Evolutionary conservation across 2,888 invertebrate genomes (phyloP).

Genomic region (Thecophora atra): DNA sequence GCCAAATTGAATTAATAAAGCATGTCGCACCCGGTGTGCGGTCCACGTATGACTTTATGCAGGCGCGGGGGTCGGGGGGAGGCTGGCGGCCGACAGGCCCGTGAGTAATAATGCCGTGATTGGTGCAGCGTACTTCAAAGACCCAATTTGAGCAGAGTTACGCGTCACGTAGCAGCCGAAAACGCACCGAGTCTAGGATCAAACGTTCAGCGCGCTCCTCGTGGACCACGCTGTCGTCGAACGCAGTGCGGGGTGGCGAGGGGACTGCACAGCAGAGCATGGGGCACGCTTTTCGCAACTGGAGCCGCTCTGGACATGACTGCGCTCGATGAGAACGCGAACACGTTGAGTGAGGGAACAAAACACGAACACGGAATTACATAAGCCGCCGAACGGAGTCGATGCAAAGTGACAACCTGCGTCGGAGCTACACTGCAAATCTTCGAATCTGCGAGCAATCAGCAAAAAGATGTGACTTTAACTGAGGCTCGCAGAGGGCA

Average conservation of each 20-base stretch:
- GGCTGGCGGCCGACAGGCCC: neutral
- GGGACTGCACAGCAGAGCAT: neutral
- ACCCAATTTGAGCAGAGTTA: neutral
- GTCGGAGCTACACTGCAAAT: neutral
- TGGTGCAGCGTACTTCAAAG: slow-evolving; percentile 2
- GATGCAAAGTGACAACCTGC: slow-evolving; percentile 33
- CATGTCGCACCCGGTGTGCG: slow-evolving; percentile 67
- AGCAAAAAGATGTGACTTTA: no score
- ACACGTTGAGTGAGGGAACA: slow-evolving; percentile 8
- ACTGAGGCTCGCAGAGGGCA: no score
- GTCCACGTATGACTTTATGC: slow-evolving; percentile 65
- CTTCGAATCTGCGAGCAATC: no score
- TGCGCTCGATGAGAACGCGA: neutral
- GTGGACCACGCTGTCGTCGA: neutral
- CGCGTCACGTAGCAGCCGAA: slow-evolving; percentile 13
- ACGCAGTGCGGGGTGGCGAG: neutral
- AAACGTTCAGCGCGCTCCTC: neutral
- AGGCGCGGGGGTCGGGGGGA: slow-evolving; percentile 44
- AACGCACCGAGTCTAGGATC: slow-evolving; percentile 28
- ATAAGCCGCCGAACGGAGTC: slow-evolving; percentile 16
- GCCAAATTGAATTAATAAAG: slow-evolving; percentile 68
- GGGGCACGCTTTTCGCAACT: neutral
- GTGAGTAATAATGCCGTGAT: neutral
- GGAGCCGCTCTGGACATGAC: neutral
- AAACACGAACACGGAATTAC: slow-evolving; percentile 16